Conservation (phyloP, 2,888 invertebrate species). For the Bruchidius siliquastri region DNA sequence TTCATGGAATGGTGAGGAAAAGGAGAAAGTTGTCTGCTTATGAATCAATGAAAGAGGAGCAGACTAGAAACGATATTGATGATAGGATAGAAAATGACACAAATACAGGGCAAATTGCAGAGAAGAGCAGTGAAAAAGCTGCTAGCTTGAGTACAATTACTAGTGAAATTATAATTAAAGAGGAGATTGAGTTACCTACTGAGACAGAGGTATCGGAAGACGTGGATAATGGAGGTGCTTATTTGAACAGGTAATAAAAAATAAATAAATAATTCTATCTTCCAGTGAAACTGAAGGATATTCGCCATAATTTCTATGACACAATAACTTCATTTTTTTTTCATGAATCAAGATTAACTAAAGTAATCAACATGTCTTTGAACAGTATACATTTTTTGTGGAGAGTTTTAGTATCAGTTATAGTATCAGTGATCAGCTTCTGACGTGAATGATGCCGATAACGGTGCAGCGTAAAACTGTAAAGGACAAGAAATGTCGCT, state of each 20-base stretch:
- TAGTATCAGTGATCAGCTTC: too few relatives aligned
- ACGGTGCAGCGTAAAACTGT: too few relatives aligned
- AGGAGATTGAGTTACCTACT: background rate
- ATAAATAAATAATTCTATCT: too few relatives aligned
- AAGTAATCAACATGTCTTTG: too few relatives aligned
- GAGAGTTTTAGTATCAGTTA: too few relatives aligned
- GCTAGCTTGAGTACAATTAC: background rate
- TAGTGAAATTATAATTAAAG: background rate
- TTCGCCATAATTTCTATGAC: too few relatives aligned
- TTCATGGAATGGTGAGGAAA: constrained; percentile 24
- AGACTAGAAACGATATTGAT: constrained; percentile 1
- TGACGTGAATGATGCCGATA: too few relatives aligned
- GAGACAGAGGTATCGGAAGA: background rate
- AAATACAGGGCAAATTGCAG: background rate
- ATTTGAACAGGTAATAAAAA: background rate
- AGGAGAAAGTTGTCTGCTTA: constrained; percentile 13
- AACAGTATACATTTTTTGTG: too few relatives aligned
- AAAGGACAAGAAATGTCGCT: too few relatives aligned
- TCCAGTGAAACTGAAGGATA: too few relatives aligned
- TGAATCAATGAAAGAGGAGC: background rate
- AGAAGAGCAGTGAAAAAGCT: background rate
- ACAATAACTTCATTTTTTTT: too few relatives aligned
- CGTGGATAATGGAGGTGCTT: background rate
- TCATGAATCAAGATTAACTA: too few relatives aligned
- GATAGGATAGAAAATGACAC: constrained; percentile 9